Evolutionary conservation across 2,113 vertebrate genomes (phyloP).

Genomic region (Pavo muticus): DNA sequence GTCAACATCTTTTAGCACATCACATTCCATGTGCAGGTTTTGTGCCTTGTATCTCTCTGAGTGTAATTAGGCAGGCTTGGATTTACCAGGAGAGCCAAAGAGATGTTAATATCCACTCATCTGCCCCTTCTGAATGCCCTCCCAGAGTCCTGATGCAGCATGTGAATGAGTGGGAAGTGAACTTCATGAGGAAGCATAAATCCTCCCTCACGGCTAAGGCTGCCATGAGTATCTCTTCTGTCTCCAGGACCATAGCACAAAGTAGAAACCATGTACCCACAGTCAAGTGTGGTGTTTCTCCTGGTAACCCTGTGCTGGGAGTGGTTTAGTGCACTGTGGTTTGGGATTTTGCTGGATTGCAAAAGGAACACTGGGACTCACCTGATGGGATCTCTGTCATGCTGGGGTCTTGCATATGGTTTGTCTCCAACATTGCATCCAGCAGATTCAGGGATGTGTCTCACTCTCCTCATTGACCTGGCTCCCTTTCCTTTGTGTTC

Average conservation of each 20-base stretch:
- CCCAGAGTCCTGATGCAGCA: not conserved
- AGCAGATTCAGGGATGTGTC: not conserved
- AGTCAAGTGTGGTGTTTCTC: not conserved
- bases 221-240: not conserved
- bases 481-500: not conserved
- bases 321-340: not conserved
- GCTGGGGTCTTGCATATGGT: fast-evolving
- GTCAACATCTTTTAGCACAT: not conserved
- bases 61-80: not conserved
- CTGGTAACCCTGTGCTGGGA: not conserved
- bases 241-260: not conserved
- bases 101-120: not conserved
- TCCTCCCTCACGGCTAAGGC: not conserved
- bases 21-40: not conserved
- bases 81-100: not conserved
- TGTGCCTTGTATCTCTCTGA: not conserved
- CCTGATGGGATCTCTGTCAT: not conserved
- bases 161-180: not conserved
- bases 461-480: not conserved
- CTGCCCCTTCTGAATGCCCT: not conserved
- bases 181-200: not conserved
- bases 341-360: not conserved
- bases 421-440: fast-evolving
- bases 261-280: not conserved
- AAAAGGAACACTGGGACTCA: not conserved